Percentiles rank a stretch among this genome's conserved stretches.
phyloP scores from a whole-genome alignment of 2,113 vertebrate genomes.

The Carassius carassius region DNA sequence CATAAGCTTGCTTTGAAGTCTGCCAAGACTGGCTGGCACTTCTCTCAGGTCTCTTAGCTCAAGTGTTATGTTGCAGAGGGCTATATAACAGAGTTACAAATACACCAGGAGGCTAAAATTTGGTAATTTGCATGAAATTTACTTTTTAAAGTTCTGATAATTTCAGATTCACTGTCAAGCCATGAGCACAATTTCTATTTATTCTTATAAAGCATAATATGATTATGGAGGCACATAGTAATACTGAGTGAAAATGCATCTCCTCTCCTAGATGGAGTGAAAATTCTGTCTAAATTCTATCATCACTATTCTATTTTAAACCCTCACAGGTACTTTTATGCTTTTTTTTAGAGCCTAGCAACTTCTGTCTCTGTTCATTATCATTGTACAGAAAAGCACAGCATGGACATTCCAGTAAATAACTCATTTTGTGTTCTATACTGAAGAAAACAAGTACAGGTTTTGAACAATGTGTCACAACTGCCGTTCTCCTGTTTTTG shows the following conservation, averaged over 20 bases:
- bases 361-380: background rate
- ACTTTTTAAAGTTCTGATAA: constrained; percentile 11
- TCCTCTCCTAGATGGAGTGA: background rate
- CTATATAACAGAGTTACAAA: background rate
- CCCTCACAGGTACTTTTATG: background rate
- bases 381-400: background rate
- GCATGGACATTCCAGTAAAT: background rate
- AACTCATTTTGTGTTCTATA: background rate
- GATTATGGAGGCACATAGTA: background rate
- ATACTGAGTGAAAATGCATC: background rate
- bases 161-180: background rate
- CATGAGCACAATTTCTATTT: background rate
- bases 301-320: background rate
- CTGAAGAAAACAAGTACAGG: background rate
- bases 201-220: background rate
- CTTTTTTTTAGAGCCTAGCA: background rate
- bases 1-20: constrained; percentile 28
- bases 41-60: constrained; percentile 17
- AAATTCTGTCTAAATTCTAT: background rate
- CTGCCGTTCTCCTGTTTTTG: no score
- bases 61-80: constrained; percentile 17
- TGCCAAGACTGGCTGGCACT: constrained; percentile 14
- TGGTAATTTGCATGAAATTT: background rate
- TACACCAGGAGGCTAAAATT: background rate
- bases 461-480: background rate